Evolutionary conservation across 2,888 invertebrate genomes (phyloP), one percentile per base, ranked within the genome.

Genomic region (Euproctis similis): DNA sequence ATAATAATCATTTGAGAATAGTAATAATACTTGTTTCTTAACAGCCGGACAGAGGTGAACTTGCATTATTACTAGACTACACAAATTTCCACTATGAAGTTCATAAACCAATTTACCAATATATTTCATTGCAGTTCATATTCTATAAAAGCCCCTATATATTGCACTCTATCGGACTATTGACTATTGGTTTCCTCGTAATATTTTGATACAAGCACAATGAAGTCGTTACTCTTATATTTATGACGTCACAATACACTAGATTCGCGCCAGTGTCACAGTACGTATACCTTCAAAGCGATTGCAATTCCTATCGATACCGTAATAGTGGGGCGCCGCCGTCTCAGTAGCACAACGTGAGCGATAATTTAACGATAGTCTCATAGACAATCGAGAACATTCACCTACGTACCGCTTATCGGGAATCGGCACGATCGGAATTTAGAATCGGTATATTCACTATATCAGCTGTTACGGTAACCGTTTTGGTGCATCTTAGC

Each of bases 291-390:
- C 23, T 23, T 10, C 39, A 36, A 44, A 39, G 42, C 37, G 27
- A 53, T 53, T 51, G 56, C 53, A 53, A 59, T 53, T 60, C 53
- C 49, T 50, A 42, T 46, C 44, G 53, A 62, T 62, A 69, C 62
- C 60, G 60, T 67, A 72, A 69, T 64, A 48, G 42, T 48, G 64
- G 64, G 59, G 62, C 65, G 57, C 61, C 65, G 57, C 61, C 58
- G 56, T 59, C 49, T 61, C 77, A 55, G 81, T 81, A 80, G 82
- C 80, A 59, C 72, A 80, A 72, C 82, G 80, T 80, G 81, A 76
- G 68, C 75, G 76, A 82, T 82, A 80, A 80, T 71, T 81, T 71
- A 70, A 60, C 74, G 73, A 76, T 72, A 75, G 59, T 52, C 60
- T 57, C 53, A 55, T 34, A 53, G 61, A 68, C 64, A 62, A 71